Evolutionary conservation across 1,140 invertebrate species (phyloP), one percentile per base, ranked within the genome.

Genomic region (Goniozus legneri): DNA sequence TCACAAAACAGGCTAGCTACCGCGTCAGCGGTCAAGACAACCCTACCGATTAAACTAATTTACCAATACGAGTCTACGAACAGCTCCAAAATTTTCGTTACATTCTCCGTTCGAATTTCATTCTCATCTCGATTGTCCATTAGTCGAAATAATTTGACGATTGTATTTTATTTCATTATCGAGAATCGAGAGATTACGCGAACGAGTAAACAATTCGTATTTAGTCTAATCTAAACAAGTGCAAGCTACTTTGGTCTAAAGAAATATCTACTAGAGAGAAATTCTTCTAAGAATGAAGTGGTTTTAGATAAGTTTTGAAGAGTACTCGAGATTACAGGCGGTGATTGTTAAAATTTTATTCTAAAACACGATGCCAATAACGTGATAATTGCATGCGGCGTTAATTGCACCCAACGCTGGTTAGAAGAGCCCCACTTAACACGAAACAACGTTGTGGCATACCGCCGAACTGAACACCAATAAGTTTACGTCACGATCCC

Each of bases 301-400:
- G 12, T 27, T 12, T 27, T 27, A 6, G 24, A 27, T 27, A 6
- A 27, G 6, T 12, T 27, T 12, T 27, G 24, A 27, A 7, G 24
- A 27, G 24, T 27, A 27, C 24, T 6, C 24, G 24, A 27, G 6
- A 7, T 12, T 27, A 12, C 52, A 52, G 47, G 35, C 56, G 44
- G 50, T 58, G 37, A 15, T 52, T 20, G 40, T 46, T 27, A 35
- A 15, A 27, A 36, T 16, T 13, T 41, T 18, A 40, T 35, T 27
- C 35, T 14, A 44, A 33, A 48, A 47, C 43, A 52, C 44, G 46
- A 47, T 58, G 56, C 49, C 55, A 53, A 49, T 56, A 54, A 64
- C 66, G 56, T 57, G 62, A 60, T 64, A 47, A 57, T 62, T 69
- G 58, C 69, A 72, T 72, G 69, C 71, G 66, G 62, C 65, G 59